Base-by-base conservation (phyloP, 92 coral and sea anemone genomes). In the Pocillopora meandrina region DNA sequence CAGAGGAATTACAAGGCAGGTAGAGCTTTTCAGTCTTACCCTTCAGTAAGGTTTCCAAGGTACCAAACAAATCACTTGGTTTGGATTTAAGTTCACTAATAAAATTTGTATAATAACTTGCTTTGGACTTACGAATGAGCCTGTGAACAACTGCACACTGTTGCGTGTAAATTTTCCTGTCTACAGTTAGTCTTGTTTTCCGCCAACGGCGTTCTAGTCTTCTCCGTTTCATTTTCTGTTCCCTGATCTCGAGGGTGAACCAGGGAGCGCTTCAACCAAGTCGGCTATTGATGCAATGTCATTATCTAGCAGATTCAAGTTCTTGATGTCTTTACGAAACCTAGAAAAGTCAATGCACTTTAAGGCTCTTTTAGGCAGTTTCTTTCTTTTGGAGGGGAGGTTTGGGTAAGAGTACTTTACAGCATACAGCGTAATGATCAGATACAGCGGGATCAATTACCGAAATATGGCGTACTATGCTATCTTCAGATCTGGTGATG, bases 211-310 rank as follows among this genome's bases (percentile, higher is more conserved):
- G 77, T 61, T 85, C 89, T 13, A 78, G 59, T 61, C 67, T 78
- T 56, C 75, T 26, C 66, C 82, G 66, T 16, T 49, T 33, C 6
- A 65, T 23, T 65, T 80, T 87, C 58, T 73, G 81, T 19, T 18
- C 2, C 64, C 18, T 17, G 36, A 81, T 87, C 1, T 80, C 47
- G 65, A 63, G 77, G 19, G 79, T 63, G 71, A 77, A 88, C 88
- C 91, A 88, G 15, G 78, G 91, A 49, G 88, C 82, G 7, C 60
- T 56, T 56, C n/a, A n/a, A n/a, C n/a, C n/a, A n/a, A n/a, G n/a
- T n/a, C n/a, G n/a, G n/a, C n/a, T n/a, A n/a, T n/a, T n/a, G n/a
- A n/a, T n/a, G n/a, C n/a, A n/a, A n/a, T n/a, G n/a, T n/a, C n/a
- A n/a, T n/a, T n/a, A n/a, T n/a, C n/a, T n/a, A n/a, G n/a, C n/a